Base-by-base conservation (phyloP, 1,140 invertebrate species). In the Uloborus diversus region DNA sequence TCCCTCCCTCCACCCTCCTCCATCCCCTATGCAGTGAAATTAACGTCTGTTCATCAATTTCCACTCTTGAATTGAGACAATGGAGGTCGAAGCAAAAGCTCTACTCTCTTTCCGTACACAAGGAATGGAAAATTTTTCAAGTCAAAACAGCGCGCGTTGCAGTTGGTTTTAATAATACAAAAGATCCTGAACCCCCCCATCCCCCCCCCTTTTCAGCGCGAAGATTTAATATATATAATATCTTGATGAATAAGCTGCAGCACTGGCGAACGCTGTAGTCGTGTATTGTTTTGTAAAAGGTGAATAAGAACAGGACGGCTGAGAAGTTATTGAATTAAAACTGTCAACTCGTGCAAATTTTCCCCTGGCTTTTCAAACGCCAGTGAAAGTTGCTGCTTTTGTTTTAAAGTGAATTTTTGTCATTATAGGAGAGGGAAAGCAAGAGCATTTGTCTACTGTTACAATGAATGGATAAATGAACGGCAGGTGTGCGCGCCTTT, bases 41-140 rank as follows among this genome's bases (percentile, higher is more conserved):
- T 78, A 78, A 78, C 73, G 73, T 78, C 73, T 64, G 73, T 78
- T 78, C 73, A 78, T 78, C 73, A 78, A 78, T 78, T 78, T 78
- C 61, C 73, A 78, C 73, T 78, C 73, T 78, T 78, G 73, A 78
- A 78, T 78, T 78, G 73, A 78, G 66, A 78, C 73, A 78, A 78
- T 78, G 49, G n/a, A n/a, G 73, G 57, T 75, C 53, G 59, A 75
- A 75, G 59, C 64, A 75, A 73, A 62, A 78, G 61, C 61, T 30
- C 73, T 78, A 65, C n/a, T n/a, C n/a, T n/a, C n/a, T n/a, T n/a
- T n/a, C n/a, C n/a, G n/a, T n/a, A n/a, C n/a, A n/a, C n/a, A n/a
- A 66, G 73, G 57, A 78, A 66, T 78, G 73, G 49, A 66, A 78
- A 62, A 78, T 78, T 78, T 78, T 78, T 78, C 73, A 78, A 78